Conservation (phyloP, 2,113 vertebrate species). For the Trogon surrucura region DNA sequence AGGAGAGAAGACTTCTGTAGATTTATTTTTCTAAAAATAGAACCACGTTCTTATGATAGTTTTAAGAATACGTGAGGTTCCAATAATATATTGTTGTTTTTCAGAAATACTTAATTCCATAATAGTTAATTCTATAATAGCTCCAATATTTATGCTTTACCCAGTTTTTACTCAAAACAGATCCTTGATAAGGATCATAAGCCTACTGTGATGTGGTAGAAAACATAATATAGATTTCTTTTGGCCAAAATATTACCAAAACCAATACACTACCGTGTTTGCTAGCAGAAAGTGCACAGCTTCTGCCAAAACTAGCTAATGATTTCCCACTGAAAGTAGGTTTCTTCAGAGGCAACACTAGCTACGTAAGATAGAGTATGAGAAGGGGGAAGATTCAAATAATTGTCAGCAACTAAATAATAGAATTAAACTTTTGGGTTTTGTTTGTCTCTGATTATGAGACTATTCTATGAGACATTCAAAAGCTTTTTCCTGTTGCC, state of each 20-base stretch:
- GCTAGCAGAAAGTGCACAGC: background rate
- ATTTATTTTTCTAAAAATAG: background rate
- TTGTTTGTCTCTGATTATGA: background rate
- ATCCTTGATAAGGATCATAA: background rate
- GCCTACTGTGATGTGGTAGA: background rate
- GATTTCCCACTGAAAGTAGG: background rate
- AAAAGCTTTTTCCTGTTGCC: background rate
- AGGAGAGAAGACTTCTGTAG: background rate
- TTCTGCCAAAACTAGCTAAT: background rate
- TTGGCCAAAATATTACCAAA: constrained; percentile 39
- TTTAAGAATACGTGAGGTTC: background rate
- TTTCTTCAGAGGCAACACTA: background rate
- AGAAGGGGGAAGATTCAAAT: background rate
- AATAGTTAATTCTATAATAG: background rate
- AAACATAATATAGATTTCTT: background rate
- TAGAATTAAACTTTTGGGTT: background rate
- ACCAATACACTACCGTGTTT: background rate
- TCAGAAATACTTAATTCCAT: background rate
- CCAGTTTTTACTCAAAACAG: constrained; percentile 20
- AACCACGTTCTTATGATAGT: background rate
- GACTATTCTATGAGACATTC: background rate
- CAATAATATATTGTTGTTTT: background rate
- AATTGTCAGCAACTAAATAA: background rate
- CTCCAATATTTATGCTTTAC: constrained; percentile 23
- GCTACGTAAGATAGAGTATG: background rate